A percentile compares a stretch with the other conserved stretches of the same genome.
These are phyloP conservation scores for Gambelia wislizenii DNA, from an alignment of 2,797 vertebrate genomes.

Conservation along the genomic window DNA sequence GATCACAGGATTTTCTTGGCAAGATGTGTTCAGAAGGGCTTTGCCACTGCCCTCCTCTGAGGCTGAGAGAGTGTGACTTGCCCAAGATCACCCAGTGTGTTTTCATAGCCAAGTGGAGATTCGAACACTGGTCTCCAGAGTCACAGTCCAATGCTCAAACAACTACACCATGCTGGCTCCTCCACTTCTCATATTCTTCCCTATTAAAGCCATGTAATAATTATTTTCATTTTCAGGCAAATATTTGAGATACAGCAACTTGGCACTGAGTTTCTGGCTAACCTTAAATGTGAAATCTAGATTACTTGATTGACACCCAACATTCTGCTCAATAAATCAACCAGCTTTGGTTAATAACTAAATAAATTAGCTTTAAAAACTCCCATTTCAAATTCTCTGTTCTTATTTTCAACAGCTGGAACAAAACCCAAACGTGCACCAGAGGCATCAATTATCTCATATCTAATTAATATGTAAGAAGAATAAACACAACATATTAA, in stretches of 20 bases:
- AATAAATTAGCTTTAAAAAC: not conserved
- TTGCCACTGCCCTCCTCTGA: too few species aligned
- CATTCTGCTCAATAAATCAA: not conserved
- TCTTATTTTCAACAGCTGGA: slow-evolving; percentile 5
- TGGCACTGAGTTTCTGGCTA: not conserved
- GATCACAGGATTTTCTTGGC: too few species aligned
- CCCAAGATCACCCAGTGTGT: too few species aligned
- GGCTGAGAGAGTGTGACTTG: too few species aligned
- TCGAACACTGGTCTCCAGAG: too few species aligned
- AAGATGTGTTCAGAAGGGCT: too few species aligned
- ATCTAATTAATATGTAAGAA: slow-evolving; percentile 33
- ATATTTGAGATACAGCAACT: not conserved
- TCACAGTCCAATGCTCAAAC: too few species aligned
- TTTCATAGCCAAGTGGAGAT: too few species aligned
- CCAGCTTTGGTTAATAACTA: not conserved
- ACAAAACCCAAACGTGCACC: not conserved
- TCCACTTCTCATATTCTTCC: not conserved
- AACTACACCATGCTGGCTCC: too few species aligned
- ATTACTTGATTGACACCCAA: not conserved
- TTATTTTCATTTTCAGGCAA: slow-evolving; percentile 1
- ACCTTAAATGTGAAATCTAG: not conserved
- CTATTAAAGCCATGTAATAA: not conserved
- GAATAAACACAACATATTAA: rapidly evolving
- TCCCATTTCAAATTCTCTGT: not conserved
- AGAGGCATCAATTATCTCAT: not conserved